phyloP scores from a whole-genome alignment of 2,113 vertebrate species.

The Proteles cristata region DNA sequence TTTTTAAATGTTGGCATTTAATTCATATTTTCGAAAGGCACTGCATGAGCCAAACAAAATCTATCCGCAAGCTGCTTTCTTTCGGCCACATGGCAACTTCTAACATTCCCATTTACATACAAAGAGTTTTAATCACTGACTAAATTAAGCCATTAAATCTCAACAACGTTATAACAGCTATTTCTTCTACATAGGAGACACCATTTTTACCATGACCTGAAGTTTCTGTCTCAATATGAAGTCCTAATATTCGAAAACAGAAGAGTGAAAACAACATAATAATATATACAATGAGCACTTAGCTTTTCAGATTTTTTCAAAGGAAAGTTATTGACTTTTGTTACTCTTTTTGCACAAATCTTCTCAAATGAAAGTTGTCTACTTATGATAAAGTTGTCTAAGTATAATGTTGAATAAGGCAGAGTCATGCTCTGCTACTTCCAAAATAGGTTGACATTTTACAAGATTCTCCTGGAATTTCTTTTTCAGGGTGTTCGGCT shows the following conservation, averaged over 20 bases:
- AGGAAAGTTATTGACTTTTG: background rate
- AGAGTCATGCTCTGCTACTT: background rate
- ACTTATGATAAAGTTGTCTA: background rate
- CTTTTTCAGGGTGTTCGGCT: background rate
- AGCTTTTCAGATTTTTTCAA: background rate
- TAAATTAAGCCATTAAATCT: background rate
- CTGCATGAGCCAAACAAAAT: background rate
- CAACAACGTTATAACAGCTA: background rate
- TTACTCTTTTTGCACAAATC: slow-evolving; percentile 14
- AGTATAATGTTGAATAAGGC: background rate
- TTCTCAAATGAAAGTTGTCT: slow-evolving; percentile 19
- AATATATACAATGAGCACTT: background rate
- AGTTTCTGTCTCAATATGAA: slow-evolving; percentile 35
- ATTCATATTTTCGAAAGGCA: background rate
- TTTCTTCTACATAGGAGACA: background rate
- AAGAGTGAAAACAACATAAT: background rate
- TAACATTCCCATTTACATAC: background rate
- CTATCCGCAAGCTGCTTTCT: background rate
- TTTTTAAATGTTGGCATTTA: slow-evolving; percentile 29
- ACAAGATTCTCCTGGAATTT: slow-evolving; percentile 2
- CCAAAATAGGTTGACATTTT: slow-evolving; percentile 39
- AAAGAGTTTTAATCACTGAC: slow-evolving; percentile 35
- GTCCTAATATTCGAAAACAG: background rate
- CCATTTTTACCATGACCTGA: background rate
- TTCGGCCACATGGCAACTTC: background rate